Conservation (phyloP, 2,888 invertebrate species). For the Xestia xanthographa region DNA sequence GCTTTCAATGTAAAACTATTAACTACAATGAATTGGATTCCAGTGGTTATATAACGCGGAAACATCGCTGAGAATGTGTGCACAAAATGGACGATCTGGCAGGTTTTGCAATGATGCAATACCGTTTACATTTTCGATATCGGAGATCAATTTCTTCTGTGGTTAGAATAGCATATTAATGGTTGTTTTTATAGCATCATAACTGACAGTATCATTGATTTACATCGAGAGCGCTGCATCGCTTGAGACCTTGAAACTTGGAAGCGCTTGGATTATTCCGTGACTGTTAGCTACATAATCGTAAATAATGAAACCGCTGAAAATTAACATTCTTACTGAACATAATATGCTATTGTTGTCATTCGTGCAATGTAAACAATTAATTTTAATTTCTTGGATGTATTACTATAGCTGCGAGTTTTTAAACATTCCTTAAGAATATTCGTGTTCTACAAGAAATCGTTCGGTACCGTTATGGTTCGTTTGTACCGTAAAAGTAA, state of each 20-base stretch:
- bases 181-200: constrained; percentile 42
- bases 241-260: constrained; percentile 56
- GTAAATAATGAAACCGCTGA: constrained; percentile 45
- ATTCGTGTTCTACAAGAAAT: constrained; percentile 24
- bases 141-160: constrained; percentile 63
- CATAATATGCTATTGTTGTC: constrained; percentile 53
- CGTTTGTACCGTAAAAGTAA: constrained; percentile 66
- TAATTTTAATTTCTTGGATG: constrained; percentile 11
- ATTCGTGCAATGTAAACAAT: constrained; percentile 35
- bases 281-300: constrained; percentile 54
- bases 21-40: constrained; percentile 42
- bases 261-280: constrained; percentile 56
- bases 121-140: constrained; percentile 52
- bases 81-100: constrained; percentile 77
- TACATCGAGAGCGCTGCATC: constrained; percentile 41
- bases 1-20: constrained; percentile 39
- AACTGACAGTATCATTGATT: constrained; percentile 41
- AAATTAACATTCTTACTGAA: constrained; percentile 50
- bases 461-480: constrained; percentile 65
- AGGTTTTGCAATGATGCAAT: constrained; percentile 71
- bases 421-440: constrained; percentile 48
- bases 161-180: constrained; percentile 38
- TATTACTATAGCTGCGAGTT: background rate
- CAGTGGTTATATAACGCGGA: constrained; percentile 72
- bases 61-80: constrained; percentile 65